A percentile compares a stretch with the other conserved stretches of the same genome.
Evolutionary conservation across 2,797 vertebrate species (phyloP).

Genomic region (Sardinella longiceps): DNA sequence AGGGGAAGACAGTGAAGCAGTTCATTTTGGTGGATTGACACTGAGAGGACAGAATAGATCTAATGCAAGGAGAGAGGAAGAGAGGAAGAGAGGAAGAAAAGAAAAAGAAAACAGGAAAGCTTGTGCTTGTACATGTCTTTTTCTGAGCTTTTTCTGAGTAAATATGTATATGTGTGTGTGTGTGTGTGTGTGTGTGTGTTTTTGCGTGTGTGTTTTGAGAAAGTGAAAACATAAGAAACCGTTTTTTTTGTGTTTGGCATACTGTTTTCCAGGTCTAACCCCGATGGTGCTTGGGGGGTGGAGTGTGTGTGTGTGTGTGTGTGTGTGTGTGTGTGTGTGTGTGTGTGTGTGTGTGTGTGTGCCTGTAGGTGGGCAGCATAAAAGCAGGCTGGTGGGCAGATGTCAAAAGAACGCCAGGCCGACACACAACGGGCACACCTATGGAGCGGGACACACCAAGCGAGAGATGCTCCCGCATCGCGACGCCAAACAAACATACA

Average conservation of each 20-base stretch:
- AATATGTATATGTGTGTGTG: neutral
- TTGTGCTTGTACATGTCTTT: neutral
- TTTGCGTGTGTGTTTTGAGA: neutral
- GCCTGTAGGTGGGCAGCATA: too few species aligned
- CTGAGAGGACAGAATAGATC: slow-evolving; percentile 55
- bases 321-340: too few species aligned
- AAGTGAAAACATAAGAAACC: slow-evolving; percentile 41
- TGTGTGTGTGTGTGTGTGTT: neutral
- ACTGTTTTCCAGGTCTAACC: neutral
- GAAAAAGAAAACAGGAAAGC: slow-evolving; percentile 32
- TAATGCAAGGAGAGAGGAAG: slow-evolving; percentile 58
- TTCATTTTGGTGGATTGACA: slow-evolving; percentile 55
- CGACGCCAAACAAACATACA: slow-evolving; percentile 24
- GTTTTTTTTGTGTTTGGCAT: neutral
- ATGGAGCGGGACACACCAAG: neutral
- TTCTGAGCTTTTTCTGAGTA: neutral
- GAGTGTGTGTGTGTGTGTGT: too few species aligned
- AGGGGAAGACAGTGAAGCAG: slow-evolving; percentile 64
- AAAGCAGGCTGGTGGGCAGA: too few species aligned
- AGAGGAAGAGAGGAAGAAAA: slow-evolving; percentile 1
- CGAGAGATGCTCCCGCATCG: too few species aligned
- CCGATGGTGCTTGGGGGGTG: too few species aligned
- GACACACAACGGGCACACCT: too few species aligned
- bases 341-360: too few species aligned
- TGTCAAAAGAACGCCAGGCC: too few species aligned